Percentiles rank a stretch among this genome's conserved stretches.
These are phyloP conservation scores for Entosphenus tridentatus DNA, from an alignment of 2,113 vertebrate genomes.

Conservation along the genomic window DNA sequence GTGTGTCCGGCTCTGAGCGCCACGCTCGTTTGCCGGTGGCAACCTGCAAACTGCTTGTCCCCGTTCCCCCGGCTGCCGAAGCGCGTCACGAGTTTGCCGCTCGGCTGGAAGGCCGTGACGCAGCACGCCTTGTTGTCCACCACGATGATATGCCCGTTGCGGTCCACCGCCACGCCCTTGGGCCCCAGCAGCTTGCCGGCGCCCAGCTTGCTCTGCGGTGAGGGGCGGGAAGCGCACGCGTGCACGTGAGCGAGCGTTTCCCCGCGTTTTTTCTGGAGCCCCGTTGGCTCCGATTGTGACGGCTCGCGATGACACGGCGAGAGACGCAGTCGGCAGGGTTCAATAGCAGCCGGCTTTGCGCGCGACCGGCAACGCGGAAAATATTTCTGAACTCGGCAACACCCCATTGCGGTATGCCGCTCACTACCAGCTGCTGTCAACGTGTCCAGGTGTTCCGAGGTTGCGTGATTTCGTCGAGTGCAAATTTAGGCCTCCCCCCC, in stretches of 20 bases:
- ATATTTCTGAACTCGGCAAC: too few species aligned
- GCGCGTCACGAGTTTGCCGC: slow-evolving; percentile 69
- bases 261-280: too few species aligned
- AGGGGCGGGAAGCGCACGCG: accelerated
- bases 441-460: too few species aligned
- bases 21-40: slow-evolving; percentile 27
- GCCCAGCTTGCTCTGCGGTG: slow-evolving; percentile 56
- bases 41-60: slow-evolving; percentile 73
- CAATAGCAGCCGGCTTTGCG: slow-evolving; percentile 1
- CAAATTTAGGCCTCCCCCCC: too few species aligned
- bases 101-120: slow-evolving; percentile 91
- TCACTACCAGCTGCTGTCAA: too few species aligned
- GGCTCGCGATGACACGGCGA: neutral
- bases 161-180: slow-evolving; percentile 74
- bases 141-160: slow-evolving; percentile 77
- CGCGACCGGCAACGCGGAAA: too few species aligned
- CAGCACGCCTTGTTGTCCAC: slow-evolving; percentile 92
- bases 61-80: slow-evolving; percentile 64
- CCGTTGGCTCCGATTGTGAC: too few species aligned
- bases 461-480: too few species aligned
- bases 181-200: slow-evolving; percentile 76
- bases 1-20: slow-evolving; percentile 15
- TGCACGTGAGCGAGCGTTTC: too few species aligned
- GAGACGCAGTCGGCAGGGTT: neutral
- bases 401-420: too few species aligned